phyloP scores from a whole-genome alignment of 1,140 invertebrate species.

The Dermatophagoides farinae region DNA sequence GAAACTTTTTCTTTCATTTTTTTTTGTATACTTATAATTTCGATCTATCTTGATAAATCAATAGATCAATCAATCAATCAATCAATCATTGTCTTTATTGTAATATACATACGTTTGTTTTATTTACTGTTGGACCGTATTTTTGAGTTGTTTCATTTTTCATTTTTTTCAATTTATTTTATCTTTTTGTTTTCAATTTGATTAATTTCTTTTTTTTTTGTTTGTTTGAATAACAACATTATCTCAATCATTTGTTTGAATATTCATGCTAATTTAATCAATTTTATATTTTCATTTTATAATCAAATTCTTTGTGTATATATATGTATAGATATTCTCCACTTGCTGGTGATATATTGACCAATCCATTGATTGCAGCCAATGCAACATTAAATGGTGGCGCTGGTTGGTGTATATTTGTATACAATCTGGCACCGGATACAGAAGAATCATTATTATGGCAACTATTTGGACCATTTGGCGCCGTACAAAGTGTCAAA shows the following conservation, averaged over 20 bases:
- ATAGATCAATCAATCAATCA: no score
- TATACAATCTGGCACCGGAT: slow-evolving; percentile 93
- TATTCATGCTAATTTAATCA: no score
- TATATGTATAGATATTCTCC: slow-evolving; percentile 80
- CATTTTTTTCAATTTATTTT: no score
- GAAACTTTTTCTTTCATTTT: no score
- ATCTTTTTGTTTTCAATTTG: background rate
- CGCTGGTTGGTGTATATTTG: slow-evolving; percentile 93
- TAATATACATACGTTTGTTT: background rate
- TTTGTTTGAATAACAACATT: background rate
- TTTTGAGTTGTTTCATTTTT: no score
- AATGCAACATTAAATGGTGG: slow-evolving; percentile 36
- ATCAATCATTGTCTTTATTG: background rate
- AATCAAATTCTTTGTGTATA: no score
- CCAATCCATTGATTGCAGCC: slow-evolving; percentile 61
- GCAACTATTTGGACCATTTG: slow-evolving; percentile 97
- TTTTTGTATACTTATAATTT: no score
- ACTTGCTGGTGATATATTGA: slow-evolving; percentile 63
- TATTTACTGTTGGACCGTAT: no score
- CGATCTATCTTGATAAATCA: no score
- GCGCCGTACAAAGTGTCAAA: slow-evolving; percentile 94
- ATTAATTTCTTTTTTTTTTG: background rate
- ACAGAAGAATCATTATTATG: slow-evolving; percentile 95
- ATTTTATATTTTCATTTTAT: background rate
- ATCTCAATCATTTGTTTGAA: no score